phyloP scores from a whole-genome alignment of 2,888 invertebrate genomes.

The Halictus quadricinctus region DNA sequence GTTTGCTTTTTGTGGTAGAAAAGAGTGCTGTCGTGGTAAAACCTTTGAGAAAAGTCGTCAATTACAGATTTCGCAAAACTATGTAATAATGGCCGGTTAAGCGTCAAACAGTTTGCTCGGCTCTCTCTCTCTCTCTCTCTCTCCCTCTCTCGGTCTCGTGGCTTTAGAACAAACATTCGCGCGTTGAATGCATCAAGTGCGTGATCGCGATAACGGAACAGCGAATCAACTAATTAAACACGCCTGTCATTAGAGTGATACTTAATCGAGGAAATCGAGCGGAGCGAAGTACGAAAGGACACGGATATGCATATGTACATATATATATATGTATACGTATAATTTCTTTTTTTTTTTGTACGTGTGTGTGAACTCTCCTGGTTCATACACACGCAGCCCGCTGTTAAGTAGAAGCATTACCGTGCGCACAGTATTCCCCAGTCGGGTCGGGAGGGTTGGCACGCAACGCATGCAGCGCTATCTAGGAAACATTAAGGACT shows the following conservation, averaged over 20 bases:
- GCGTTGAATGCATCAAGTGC: background rate
- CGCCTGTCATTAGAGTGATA: background rate
- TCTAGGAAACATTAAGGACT: constrained; percentile 71
- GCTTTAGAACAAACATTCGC: background rate
- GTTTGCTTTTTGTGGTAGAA: too few species aligned
- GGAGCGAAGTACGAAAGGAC: background rate
- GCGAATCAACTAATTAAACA: constrained; percentile 48
- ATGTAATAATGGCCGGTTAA: background rate
- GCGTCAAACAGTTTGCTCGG: background rate
- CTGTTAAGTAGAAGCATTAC: constrained; percentile 67
- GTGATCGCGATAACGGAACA: constrained; percentile 31
- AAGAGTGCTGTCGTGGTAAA: too few species aligned
- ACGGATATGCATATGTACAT: too few species aligned
- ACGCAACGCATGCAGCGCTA: constrained; percentile 70
- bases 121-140: too few species aligned
- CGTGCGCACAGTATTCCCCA: constrained; percentile 49
- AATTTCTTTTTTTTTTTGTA: background rate
- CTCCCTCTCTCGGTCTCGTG: too few species aligned
- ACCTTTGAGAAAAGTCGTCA: too few species aligned
- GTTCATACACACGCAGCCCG: constrained; percentile 19
- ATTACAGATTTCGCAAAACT: background rate
- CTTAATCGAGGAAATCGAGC: constrained; percentile 1
- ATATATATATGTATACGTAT: background rate
- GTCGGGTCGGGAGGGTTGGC: constrained; percentile 56
- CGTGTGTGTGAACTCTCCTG: background rate